Conservation (phyloP, 2,888 invertebrate species). For the Acanthosepion lycidas region DNA sequence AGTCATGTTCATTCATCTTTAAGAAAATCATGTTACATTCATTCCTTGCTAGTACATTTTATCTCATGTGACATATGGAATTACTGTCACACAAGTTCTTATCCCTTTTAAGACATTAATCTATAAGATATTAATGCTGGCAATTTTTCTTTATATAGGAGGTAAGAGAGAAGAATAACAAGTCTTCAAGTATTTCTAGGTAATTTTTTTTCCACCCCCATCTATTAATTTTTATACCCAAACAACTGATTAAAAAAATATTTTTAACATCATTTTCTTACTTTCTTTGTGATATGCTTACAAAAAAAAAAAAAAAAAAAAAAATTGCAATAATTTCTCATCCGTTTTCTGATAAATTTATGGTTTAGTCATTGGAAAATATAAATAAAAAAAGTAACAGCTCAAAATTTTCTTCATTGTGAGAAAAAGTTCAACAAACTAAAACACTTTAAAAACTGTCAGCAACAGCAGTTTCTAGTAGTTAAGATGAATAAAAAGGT, state of each 20-base stretch:
- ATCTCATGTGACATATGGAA: neutral
- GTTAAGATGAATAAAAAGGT: neutral
- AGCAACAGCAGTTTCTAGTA: neutral
- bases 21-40: neutral
- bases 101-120: neutral
- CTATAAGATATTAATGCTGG: no score
- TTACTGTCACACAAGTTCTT: neutral
- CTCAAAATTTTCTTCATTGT: neutral
- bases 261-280: no score
- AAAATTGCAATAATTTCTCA: no score
- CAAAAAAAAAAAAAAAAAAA: neutral
- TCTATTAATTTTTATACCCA: no score
- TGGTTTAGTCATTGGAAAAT: neutral
- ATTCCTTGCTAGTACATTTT: neutral
- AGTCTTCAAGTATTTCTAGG: no score
- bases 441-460: neutral
- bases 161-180: no score
- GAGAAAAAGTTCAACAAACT: neutral
- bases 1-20: neutral
- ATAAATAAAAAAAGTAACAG: neutral
- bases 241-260: no score
- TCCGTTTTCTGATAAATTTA: neutral
- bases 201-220: no score
- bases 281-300: neutral
- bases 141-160: no score